Evolutionary conservation across 2,113 vertebrate species (phyloP).

Genomic region (Megaptera novaeangliae): DNA sequence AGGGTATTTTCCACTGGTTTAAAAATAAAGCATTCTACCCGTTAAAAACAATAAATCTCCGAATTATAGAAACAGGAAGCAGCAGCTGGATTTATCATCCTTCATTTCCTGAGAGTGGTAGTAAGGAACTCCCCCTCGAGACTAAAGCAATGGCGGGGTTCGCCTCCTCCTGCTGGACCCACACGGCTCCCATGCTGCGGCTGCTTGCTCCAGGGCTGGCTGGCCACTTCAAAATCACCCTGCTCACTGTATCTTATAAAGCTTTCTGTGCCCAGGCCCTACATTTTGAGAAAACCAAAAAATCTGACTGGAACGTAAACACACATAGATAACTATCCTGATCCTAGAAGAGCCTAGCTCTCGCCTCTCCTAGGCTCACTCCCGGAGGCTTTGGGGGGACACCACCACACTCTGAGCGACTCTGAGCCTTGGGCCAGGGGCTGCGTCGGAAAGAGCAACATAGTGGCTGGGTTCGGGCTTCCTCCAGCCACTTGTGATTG

Average conservation of each 20-base stretch:
- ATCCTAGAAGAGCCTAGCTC: background rate
- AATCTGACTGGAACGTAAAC: background rate
- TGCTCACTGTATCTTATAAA: background rate
- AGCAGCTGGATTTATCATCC: constrained; percentile 75
- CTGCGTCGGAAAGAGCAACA: background rate
- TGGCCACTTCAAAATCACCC: background rate
- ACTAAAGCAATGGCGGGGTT: background rate
- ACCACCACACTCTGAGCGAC: background rate
- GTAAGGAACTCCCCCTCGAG: constrained; percentile 51
- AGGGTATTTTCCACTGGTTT: constrained; percentile 72
- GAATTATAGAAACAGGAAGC: constrained; percentile 77
- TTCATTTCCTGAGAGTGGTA: constrained; percentile 68
- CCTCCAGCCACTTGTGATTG: background rate
- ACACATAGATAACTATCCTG: background rate
- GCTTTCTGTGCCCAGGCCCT: background rate
- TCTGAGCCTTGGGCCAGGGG: background rate
- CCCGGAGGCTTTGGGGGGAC: background rate
- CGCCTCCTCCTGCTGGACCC: background rate
- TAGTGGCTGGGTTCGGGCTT: background rate
- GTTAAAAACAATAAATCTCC: constrained; percentile 42
- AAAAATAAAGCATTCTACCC: constrained; percentile 66
- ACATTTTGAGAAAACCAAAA: background rate
- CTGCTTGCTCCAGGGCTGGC: background rate
- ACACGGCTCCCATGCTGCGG: fast-evolving
- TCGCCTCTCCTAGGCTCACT: background rate